Conservation (phyloP, 35 echinoderm and acorn worm species). For the Lytechinus variegatus region DNA sequence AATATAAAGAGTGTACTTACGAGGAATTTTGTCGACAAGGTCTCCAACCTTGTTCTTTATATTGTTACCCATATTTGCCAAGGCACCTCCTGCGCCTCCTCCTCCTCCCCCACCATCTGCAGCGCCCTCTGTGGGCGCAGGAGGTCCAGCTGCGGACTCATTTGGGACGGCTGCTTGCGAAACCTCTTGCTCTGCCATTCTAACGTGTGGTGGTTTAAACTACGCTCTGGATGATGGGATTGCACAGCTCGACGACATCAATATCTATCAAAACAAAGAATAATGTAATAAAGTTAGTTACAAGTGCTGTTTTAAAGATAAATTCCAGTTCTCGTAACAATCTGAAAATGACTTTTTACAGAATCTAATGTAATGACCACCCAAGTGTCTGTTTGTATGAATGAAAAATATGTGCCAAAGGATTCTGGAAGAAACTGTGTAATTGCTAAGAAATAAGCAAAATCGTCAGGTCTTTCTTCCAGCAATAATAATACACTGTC, state of each 20-base stretch:
- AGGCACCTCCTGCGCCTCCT: constrained; percentile 6
- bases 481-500: too few relatives aligned
- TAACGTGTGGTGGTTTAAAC: not conserved
- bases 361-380: too few relatives aligned
- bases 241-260: constrained; percentile 14
- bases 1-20: constrained; percentile 48
- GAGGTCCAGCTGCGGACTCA: constrained; percentile 31
- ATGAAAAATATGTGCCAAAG: too few relatives aligned
- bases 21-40: constrained; percentile 56
- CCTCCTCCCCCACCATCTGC: constrained; percentile 51
- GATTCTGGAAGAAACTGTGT: too few relatives aligned
- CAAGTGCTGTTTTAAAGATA: too few relatives aligned
- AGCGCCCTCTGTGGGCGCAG: not conserved
- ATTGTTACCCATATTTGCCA: constrained; percentile 42
- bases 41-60: constrained; percentile 61
- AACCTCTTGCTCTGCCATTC: constrained; percentile 8
- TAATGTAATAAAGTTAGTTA: too few relatives aligned
- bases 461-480: too few relatives aligned
- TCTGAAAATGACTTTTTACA: too few relatives aligned
- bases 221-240: constrained; percentile 35
- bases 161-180: constrained; percentile 6
- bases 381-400: too few relatives aligned
- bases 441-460: too few relatives aligned
- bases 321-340: too few relatives aligned
- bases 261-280: constrained; percentile 23